Conservation (phyloP, 1,140 invertebrate genomes). For the Caenorhabditis tropicalis region DNA sequence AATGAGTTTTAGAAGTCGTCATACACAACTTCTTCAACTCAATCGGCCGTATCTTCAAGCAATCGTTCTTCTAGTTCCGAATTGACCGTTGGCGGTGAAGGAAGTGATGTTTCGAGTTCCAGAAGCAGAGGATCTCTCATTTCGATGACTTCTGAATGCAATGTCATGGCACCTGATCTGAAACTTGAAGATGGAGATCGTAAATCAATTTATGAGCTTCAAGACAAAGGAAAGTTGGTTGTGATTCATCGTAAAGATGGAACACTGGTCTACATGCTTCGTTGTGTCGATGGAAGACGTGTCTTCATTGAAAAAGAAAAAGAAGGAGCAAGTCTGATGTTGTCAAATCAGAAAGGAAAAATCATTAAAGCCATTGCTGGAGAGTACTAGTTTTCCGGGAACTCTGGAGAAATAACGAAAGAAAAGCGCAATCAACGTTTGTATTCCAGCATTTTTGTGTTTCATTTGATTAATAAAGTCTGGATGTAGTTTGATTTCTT, state of each 20-base stretch:
- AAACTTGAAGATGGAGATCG: constrained; percentile 3
- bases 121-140: background rate
- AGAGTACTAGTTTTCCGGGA: background rate
- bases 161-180: background rate
- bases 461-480: background rate
- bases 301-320: background rate
- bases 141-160: background rate
- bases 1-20: too few species aligned
- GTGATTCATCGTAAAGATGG: background rate
- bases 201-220: background rate
- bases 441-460: constrained; percentile 10
- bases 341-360: constrained; percentile 25
- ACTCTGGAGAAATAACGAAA: background rate
- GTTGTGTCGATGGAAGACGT: constrained; percentile 35
- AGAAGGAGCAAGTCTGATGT: background rate
- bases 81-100: too few species aligned
- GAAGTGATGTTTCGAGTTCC: background rate
- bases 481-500: background rate
- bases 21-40: too few species aligned
- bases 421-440: background rate
- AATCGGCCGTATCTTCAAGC: too few species aligned
- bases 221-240: constrained; percentile 31
- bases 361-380: background rate
- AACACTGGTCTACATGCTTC: constrained; percentile 34
- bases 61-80: too few species aligned